Base-by-base conservation (phyloP, 2,113 vertebrate genomes). In the Marmota flaviventris region DNA sequence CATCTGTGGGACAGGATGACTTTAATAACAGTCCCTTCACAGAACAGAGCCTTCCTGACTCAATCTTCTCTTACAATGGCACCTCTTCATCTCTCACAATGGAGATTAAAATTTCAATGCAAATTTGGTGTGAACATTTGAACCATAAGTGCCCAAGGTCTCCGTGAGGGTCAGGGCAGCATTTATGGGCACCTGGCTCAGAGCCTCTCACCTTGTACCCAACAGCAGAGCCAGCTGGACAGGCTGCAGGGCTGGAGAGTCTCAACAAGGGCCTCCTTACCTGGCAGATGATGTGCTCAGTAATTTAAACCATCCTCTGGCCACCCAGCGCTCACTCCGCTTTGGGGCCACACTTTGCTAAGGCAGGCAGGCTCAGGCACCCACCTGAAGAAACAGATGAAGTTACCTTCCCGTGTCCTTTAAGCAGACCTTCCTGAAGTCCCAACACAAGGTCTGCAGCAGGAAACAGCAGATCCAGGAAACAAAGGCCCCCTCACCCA, bases 241-340 rank as follows among this genome's bases (percentile, higher is more conserved):
- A 70, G 56, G 65, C 56, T 37, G 17, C 25, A 3, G 56, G 20
- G 25, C 24, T 7, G 18, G 14, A 61, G 83, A 56, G 0, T 3
- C 76, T 0, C 2, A 42, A 17, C 22, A 20, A 27, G 17, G 51
- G 29, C 42, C 7, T 63, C 39, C 48, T 65, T 3, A 45, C 32
- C 37, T 37, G 1, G 1, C 25, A 25, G 67, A 58, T 1, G 0
- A 45, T 5, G 0, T 4, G 42, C 45, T 65, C n/a, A 13, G 34
- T 14, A 70, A 76, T 39, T 42, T n/a, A 29, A n/a, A 34, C 37
- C 65, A 53, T 0, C 56, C 24, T 20, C n/a, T 58, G 37, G 73
- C n/a, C 73, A 16, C 32, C 4, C 20, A 22, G 16, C n/a, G 56
- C 18, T 14, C 5, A 37, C 17, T 85, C 67, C 48, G 53, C 27